Evolutionary conservation across 2,113 vertebrate genomes (phyloP).

Genomic region (Psilopsiagon aymara): DNA sequence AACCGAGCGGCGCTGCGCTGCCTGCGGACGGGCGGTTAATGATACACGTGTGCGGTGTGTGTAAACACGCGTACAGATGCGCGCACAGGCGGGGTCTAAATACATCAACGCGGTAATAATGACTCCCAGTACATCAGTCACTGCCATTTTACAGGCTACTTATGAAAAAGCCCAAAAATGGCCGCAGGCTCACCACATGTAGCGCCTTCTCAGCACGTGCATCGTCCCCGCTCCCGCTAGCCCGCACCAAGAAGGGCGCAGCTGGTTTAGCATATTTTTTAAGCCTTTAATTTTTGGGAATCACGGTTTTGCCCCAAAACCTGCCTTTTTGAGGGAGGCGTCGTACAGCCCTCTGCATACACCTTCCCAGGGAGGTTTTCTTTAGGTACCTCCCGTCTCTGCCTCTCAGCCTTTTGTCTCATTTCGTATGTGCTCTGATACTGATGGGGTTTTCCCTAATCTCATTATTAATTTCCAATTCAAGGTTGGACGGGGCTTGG

Average conservation of each 20-base stretch:
- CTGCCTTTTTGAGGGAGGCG: not conserved
- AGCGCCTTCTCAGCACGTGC: fast-evolving
- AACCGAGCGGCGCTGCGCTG: not conserved
- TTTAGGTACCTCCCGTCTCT: not conserved
- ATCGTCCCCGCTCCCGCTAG: not conserved
- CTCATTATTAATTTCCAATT: not conserved
- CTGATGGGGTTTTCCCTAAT: fast-evolving
- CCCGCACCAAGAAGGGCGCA: fast-evolving
- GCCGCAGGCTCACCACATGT: fast-evolving
- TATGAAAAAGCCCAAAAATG: fast-evolving
- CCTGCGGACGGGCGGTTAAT: fast-evolving
- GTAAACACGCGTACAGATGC: fast-evolving
- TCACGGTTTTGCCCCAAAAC: fast-evolving
- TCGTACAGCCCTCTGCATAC: fast-evolving
- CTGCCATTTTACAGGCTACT: fast-evolving
- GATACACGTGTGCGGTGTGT: fast-evolving
- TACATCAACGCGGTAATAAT: fast-evolving
- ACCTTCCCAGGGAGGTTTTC: fast-evolving
- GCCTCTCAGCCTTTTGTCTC: too few species aligned
- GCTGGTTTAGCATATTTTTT: fast-evolving
- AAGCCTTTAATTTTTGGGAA: not conserved
- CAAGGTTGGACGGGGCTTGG: not conserved
- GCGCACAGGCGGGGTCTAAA: not conserved
- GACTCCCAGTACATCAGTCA: fast-evolving
- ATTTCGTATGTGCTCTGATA: fast-evolving